phyloP scores from a whole-genome alignment of 2,113 vertebrate species.

The Alligator mississippiensis region DNA sequence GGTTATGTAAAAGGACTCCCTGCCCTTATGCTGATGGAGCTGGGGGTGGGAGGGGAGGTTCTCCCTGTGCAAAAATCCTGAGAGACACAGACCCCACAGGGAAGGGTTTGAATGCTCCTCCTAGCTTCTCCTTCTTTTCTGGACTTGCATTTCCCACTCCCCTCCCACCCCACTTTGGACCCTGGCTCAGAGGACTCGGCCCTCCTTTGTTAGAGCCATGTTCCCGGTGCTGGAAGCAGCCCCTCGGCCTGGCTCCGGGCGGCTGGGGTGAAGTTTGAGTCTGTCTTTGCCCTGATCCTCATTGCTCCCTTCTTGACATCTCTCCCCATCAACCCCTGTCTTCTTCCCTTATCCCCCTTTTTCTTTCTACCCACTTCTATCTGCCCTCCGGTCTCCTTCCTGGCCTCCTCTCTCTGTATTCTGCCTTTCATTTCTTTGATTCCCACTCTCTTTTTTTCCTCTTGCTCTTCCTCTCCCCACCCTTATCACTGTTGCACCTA shows the following conservation, averaged over 20 bases:
- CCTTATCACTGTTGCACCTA: background rate
- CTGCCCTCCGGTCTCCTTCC: background rate
- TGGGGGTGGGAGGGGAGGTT: background rate
- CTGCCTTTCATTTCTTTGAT: no score
- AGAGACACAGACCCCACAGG: background rate
- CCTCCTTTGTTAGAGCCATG: background rate
- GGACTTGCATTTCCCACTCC: background rate
- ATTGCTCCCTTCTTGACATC: fast-evolving
- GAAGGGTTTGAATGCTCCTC: background rate
- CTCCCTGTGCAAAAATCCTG: background rate
- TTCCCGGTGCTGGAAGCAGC: fast-evolving
- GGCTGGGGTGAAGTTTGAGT: background rate
- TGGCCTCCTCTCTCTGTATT: background rate
- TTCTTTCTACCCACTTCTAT: background rate
- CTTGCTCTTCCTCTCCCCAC: background rate
- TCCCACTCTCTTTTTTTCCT: background rate
- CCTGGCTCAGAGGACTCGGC: background rate
- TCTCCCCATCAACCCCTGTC: background rate
- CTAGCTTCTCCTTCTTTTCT: background rate
- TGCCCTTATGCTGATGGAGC: background rate
- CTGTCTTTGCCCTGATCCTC: fast-evolving
- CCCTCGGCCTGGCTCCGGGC: fast-evolving
- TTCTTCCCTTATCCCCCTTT: background rate
- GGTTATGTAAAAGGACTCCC: background rate
- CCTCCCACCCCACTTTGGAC: background rate